Percentiles rank a stretch among this genome's conserved stretches.
phyloP scores from a whole-genome alignment of 2,113 vertebrate genomes.

The Vidua chalybeata region DNA sequence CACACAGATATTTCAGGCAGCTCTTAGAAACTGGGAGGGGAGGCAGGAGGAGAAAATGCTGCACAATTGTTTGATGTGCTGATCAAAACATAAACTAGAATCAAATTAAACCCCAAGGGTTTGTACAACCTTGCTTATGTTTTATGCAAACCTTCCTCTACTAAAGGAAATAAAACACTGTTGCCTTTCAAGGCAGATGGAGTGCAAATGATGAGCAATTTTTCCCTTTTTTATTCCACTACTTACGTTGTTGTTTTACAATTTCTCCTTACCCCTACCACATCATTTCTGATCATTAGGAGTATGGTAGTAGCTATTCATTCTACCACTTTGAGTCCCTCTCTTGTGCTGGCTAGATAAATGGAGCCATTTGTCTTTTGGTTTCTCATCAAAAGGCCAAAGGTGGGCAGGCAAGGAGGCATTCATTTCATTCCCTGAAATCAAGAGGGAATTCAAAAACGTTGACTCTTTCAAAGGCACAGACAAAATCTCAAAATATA shows the following conservation, averaged over 20 bases:
- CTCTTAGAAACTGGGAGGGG: neutral
- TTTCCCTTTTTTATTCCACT: neutral
- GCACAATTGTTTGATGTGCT: conserved; percentile 55
- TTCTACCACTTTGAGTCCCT: neutral
- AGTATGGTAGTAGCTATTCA: neutral
- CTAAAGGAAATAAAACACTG: conserved; percentile 24
- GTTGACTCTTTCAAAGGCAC: neutral
- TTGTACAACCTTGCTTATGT: conserved; percentile 43
- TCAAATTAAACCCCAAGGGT: conserved; percentile 53
- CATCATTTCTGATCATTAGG: neutral
- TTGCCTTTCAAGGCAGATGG: conserved; percentile 28
- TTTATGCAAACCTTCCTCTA: conserved; percentile 49
- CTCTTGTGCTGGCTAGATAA: neutral
- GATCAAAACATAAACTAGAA: conserved; percentile 63
- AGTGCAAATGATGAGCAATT: conserved; percentile 26
- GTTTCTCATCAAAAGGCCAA: conserved; percentile 1
- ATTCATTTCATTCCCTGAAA: neutral
- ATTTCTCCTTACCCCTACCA: neutral
- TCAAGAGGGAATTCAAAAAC: neutral
- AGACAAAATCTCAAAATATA: neutral
- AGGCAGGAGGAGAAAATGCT: neutral
- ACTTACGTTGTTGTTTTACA: neutral
- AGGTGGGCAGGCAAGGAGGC: neutral
- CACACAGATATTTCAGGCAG: neutral
- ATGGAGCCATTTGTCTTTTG: neutral